A percentile compares a stretch with the other conserved stretches of the same genome.
phyloP scores from a whole-genome alignment of 2,113 vertebrate species.

The Sorex araneus region DNA sequence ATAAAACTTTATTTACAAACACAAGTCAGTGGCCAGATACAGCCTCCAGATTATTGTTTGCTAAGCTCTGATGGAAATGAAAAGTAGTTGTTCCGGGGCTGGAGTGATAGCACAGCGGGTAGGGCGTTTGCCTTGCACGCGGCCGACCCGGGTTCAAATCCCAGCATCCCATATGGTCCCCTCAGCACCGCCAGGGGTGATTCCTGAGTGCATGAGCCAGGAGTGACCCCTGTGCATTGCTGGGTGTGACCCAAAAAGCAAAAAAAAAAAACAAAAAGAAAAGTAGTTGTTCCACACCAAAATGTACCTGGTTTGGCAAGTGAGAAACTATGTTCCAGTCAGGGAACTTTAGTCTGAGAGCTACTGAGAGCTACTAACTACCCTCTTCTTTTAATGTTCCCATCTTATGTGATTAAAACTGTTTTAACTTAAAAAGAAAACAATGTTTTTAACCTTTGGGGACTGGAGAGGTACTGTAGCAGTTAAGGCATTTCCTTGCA shows the following conservation, averaged over 20 bases:
- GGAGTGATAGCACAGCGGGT: no score
- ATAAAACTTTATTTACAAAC: background rate
- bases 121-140: no score
- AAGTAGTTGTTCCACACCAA: background rate
- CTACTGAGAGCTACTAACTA: no score
- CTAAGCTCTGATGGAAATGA: background rate
- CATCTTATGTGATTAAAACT: background rate
- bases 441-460: background rate
- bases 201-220: no score
- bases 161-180: no score
- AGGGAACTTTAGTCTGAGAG: background rate
- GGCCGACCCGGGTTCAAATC: no score
- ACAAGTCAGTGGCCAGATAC: background rate
- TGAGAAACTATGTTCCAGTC: background rate
- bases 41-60: no score
- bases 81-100: background rate
- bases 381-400: background rate
- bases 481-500: no score
- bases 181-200: no score
- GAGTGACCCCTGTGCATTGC: no score
- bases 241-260: no score
- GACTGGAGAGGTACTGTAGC: background rate
- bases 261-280: no score
- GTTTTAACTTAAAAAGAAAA: slow-evolving; percentile 28
- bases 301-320: background rate